phyloP scores from a whole-genome alignment of 1,140 invertebrate genomes.

The Drosophila sucinea region DNA sequence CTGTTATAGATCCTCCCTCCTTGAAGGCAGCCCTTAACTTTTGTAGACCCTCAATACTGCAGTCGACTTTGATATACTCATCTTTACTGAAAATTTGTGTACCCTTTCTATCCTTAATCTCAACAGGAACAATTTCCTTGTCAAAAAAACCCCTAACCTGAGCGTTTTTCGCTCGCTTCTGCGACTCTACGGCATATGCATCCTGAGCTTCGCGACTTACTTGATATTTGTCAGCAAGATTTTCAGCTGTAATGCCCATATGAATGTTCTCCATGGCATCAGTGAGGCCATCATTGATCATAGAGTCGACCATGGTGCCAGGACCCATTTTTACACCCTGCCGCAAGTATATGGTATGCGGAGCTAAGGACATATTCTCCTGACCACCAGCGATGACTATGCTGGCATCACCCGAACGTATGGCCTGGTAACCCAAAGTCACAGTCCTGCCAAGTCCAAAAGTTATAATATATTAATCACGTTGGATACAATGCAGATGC shows the following conservation, averaged over 20 bases:
- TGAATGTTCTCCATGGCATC: conserved; percentile 91
- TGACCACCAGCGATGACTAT: conserved; percentile 93
- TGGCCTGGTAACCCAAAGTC: conserved; percentile 87
- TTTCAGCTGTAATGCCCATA: conserved; percentile 95
- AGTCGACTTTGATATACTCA: conserved; percentile 88
- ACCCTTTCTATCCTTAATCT: conserved; percentile 84
- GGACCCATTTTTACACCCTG: conserved; percentile 89
- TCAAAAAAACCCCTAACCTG: conserved; percentile 87
- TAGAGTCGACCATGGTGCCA: conserved; percentile 87
- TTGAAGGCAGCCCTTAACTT: conserved; percentile 88
- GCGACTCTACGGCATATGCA: conserved; percentile 88
- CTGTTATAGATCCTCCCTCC: conserved; percentile 88
- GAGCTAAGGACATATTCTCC: conserved; percentile 93
- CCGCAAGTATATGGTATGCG: conserved; percentile 88
- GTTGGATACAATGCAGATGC: not conserved
- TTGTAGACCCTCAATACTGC: conserved; percentile 85
- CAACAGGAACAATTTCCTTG: conserved; percentile 88
- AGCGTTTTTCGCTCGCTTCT: conserved; percentile 88
- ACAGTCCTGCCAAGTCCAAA: conserved; percentile 85
- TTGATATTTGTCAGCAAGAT: conserved; percentile 89
- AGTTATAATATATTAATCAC: not conserved
- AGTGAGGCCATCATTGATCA: conserved; percentile 91
- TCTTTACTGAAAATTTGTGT: conserved; percentile 85
- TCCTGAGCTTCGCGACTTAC: conserved; percentile 91
- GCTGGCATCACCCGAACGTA: conserved; percentile 88